Evolutionary conservation across 2,888 invertebrate species (phyloP).

Genomic region (Parelbella ahira): DNA sequence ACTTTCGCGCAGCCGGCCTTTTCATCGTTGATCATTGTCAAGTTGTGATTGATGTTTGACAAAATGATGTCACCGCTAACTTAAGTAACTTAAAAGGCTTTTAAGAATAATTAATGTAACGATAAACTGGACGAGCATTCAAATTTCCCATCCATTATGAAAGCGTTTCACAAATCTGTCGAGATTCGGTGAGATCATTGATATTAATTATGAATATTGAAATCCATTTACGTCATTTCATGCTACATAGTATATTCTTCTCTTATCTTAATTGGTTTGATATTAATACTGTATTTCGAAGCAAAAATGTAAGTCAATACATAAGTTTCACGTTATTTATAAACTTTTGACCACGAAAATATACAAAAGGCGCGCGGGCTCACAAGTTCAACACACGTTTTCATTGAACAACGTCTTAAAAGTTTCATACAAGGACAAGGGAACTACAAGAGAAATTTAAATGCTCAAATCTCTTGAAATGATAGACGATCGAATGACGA

Average conservation of each 20-base stretch:
- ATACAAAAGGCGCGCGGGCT: too few species aligned
- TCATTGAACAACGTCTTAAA: too few species aligned
- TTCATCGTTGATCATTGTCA: conserved; percentile 72
- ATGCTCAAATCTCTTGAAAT: conserved; percentile 12
- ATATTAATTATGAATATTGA: not conserved
- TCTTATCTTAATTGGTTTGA: too few species aligned
- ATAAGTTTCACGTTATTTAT: too few species aligned
- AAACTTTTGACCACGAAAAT: too few species aligned
- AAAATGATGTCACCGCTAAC: conserved; percentile 67
- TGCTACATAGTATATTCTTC: too few species aligned
- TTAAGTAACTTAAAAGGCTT: conserved; percentile 62
- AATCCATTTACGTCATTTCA: too few species aligned
- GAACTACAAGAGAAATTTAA: conserved; percentile 1
- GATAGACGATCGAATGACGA: conserved; percentile 2
- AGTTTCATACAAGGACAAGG: too few species aligned
- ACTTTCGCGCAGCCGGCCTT: conserved; percentile 43
- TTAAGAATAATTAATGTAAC: conserved; percentile 68
- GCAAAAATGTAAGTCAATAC: too few species aligned
- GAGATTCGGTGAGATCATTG: not conserved
- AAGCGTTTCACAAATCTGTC: conserved; percentile 3
- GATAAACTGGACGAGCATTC: conserved; percentile 12
- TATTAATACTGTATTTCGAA: too few species aligned
- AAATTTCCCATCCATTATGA: conserved; percentile 1
- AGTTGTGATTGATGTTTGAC: conserved; percentile 71
- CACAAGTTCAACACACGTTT: too few species aligned